Evolutionary conservation across 2,797 vertebrate genomes (phyloP).

Genomic region (Potorous gilbertii): DNA sequence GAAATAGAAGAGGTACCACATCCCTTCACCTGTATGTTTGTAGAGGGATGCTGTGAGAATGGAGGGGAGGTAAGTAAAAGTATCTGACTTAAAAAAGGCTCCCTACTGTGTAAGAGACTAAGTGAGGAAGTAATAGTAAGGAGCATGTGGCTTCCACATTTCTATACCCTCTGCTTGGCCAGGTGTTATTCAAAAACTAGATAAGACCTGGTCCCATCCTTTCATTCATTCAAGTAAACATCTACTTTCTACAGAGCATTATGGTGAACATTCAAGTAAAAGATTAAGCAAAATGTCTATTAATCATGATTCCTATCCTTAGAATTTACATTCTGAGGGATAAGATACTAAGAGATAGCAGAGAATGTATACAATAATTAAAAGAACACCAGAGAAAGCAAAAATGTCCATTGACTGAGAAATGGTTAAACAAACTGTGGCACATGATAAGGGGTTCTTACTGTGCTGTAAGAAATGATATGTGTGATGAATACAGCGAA

Average conservation of each 20-base stretch:
- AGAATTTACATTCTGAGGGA: not conserved
- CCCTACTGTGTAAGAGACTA: not conserved
- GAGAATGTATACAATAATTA: not conserved
- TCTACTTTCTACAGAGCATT: not conserved
- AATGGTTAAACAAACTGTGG: not conserved
- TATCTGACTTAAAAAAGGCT: constrained; percentile 21
- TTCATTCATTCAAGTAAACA: not conserved
- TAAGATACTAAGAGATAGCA: not conserved
- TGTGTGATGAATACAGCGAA: not conserved
- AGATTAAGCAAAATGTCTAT: not conserved
- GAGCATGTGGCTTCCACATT: not conserved
- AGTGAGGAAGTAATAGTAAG: constrained; percentile 3
- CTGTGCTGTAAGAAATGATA: not conserved
- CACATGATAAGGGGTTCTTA: not conserved
- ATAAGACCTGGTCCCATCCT: not conserved
- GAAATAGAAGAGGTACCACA: not conserved
- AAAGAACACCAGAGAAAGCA: not conserved
- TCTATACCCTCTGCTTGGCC: not conserved
- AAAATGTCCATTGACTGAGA: not conserved
- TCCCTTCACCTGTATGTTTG: not conserved
- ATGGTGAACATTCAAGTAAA: not conserved
- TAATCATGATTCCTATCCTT: not conserved
- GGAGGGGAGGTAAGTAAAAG: constrained; percentile 14
- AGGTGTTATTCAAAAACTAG: not conserved
- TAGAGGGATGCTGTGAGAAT: not conserved